Base-by-base conservation (phyloP, 2,888 invertebrate species). In the Melinaea marsaeus region DNA sequence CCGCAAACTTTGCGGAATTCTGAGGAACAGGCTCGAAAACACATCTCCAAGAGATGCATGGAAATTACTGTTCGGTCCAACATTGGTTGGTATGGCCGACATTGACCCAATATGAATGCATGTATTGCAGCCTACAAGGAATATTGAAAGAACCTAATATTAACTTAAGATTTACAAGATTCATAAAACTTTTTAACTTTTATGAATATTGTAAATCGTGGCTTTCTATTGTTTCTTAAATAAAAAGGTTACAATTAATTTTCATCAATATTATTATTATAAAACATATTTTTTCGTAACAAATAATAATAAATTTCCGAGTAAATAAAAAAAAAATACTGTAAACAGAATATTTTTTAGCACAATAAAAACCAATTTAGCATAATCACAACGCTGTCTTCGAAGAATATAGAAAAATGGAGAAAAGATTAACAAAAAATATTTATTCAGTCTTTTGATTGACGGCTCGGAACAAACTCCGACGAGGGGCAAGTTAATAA, bases 31-130 rank as follows among this genome's bases (percentile, higher is more conserved):
- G 69, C 70, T 42, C 68, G 66, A 76, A 71, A 72, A 69, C 72
- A 74, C 68, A 75, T 58, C 77, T 73, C 65, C 55, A 61, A 71
- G 79, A 71, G 61, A 71, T 77, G 75, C 73, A 76, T 76, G 73
- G 69, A 77, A 77, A 80, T 76, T 76, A 77, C 72, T 57, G 63
- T 74, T 74, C n/a, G 57, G 55, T 6, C 63, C 60, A 61, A 63
- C 32, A 54, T 58, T 63, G 9, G 58, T 42, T 11, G 42, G 13
- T 55, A 9, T n/a, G 37, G 48, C 60, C 34, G 56, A 59, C 46
- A 35, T 58, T 60, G 59, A 54, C 57, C 55, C 22, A 22, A 45
- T 57, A 9, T 32, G n/a, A 11, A n/a, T 51, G 48, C 48, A 48
- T 13, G n/a, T 51, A 42, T 9, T 6, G 42, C 42, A 4, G 5